phyloP scores from a whole-genome alignment of 35 echinoderm and acorn worm species.

The Apostichopus parvimensis region DNA sequence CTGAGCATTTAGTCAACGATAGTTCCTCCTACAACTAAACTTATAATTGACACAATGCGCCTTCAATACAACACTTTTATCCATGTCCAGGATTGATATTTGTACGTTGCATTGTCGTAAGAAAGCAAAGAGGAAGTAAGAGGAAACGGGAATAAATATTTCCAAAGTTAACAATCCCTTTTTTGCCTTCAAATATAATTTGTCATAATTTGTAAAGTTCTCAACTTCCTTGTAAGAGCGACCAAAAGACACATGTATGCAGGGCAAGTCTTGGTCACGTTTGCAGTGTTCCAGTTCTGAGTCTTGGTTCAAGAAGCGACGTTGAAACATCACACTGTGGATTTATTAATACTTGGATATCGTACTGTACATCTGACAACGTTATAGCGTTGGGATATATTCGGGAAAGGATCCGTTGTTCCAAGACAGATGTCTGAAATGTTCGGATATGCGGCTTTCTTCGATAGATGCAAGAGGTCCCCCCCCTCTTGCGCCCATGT shows the following conservation, averaged over 20 bases:
- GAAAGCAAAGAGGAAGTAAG: neutral
- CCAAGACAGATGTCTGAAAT: neutral
- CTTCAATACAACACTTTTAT: no score
- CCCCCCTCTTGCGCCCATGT: neutral
- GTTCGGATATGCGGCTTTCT: neutral
- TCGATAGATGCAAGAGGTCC: neutral
- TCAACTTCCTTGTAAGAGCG: neutral
- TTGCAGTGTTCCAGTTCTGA: no score
- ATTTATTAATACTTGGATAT: slow-evolving; percentile 15
- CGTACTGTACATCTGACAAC: slow-evolving; percentile 3
- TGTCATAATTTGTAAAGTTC: neutral
- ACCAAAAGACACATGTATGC: neutral
- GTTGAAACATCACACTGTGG: slow-evolving; percentile 7
- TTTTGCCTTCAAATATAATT: neutral
- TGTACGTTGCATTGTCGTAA: neutral
- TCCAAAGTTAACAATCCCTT: neutral
- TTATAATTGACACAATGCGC: no score
- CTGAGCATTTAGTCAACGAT: no score
- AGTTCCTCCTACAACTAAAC: no score
- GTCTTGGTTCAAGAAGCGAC: no score
- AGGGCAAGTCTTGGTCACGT: no score
- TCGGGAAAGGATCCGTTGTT: slow-evolving; percentile 4
- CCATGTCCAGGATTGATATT: no score
- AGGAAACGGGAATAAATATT: neutral
- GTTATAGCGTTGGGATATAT: neutral